phyloP scores from a whole-genome alignment of 64 coral and sea anemone species.

The Dendronephthya gigantea region DNA sequence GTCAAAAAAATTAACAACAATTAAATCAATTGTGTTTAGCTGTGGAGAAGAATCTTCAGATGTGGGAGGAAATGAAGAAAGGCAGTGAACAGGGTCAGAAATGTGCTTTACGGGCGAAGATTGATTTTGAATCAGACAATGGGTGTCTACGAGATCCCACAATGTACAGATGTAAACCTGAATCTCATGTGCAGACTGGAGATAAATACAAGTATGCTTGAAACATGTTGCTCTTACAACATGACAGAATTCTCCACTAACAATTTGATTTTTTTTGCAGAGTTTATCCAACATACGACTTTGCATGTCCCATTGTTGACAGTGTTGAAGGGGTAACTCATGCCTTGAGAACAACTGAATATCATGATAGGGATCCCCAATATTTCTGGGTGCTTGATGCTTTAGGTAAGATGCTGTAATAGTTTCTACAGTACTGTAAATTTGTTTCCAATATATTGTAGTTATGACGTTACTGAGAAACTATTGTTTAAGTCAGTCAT shows the following conservation, averaged over 20 bases:
- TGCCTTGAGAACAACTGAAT: conserved; percentile 86
- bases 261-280: conserved; percentile 23
- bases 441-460: too few species aligned
- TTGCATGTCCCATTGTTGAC: conserved; percentile 96
- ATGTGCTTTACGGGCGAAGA: conserved; percentile 75
- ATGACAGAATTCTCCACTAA: too few species aligned
- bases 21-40: conserved; percentile 18
- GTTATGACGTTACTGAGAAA: too few species aligned
- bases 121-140: conserved; percentile 85
- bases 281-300: conserved; percentile 94
- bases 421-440: neutral
- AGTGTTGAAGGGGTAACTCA: conserved; percentile 94
- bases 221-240: too few species aligned
- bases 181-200: conserved; percentile 81
- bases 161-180: conserved; percentile 85
- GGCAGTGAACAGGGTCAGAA: conserved; percentile 65
- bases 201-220: conserved; percentile 75
- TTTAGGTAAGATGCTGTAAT: conserved; percentile 46
- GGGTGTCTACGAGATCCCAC: conserved; percentile 88
- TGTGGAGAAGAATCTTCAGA: conserved; percentile 79
- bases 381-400: conserved; percentile 88
- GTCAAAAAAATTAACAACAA: too few species aligned
- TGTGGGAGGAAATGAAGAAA: conserved; percentile 98
- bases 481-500: neutral
- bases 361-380: conserved; percentile 91